Conservation (phyloP, 2,888 invertebrate genomes). For the Thymelicus sylvestris region DNA sequence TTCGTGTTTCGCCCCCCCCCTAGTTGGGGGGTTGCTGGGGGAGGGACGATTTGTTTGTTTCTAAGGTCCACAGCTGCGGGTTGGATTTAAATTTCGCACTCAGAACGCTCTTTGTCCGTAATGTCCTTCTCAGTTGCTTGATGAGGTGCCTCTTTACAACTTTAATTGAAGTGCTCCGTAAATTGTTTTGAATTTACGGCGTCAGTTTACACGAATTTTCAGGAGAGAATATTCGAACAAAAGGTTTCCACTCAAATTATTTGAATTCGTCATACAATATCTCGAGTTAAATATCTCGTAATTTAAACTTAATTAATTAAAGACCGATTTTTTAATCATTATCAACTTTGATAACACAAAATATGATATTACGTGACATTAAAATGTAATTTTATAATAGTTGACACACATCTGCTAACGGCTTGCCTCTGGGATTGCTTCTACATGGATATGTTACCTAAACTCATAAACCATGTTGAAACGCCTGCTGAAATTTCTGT, state of each 20-base stretch:
- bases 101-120: slow-evolving; percentile 69
- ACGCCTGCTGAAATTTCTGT: too few species aligned
- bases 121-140: slow-evolving; percentile 71
- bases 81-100: slow-evolving; percentile 77
- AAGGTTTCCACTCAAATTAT: slow-evolving; percentile 32
- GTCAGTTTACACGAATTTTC: slow-evolving; percentile 38
- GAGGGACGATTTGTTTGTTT: slow-evolving; percentile 78
- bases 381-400: too few species aligned
- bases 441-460: too few species aligned
- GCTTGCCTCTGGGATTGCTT: too few species aligned
- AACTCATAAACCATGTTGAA: too few species aligned
- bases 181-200: slow-evolving; percentile 57
- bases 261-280: slow-evolving; percentile 17
- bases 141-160: slow-evolving; percentile 76
- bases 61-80: slow-evolving; percentile 80
- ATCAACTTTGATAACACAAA: too few species aligned
- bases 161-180: slow-evolving; percentile 72
- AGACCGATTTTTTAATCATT: too few species aligned
- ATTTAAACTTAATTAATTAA: too few species aligned
- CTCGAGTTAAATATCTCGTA: not conserved
- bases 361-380: too few species aligned
- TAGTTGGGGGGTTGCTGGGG: slow-evolving; percentile 46
- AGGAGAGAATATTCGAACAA: slow-evolving; percentile 33
- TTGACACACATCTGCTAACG: too few species aligned
- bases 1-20: slow-evolving; percentile 54